Evolutionary conservation across 1,140 invertebrate species (phyloP).

Genomic region (Ectropis grisescens): DNA sequence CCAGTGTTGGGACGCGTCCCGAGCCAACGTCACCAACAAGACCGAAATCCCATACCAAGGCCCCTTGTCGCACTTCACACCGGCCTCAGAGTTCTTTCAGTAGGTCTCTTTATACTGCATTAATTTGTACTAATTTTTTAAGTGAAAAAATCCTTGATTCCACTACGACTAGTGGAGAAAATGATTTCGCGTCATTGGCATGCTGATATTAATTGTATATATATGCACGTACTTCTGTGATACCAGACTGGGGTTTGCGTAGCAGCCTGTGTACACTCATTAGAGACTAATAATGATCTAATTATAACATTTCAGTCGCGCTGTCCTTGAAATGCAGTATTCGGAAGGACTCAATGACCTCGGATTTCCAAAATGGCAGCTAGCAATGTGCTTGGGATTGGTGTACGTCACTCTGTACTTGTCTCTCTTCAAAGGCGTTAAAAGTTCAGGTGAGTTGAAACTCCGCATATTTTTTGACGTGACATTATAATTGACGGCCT

Average conservation of each 20-base stretch:
- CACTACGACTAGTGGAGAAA: too few relatives aligned
- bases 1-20: constrained; percentile 73
- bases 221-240: too few relatives aligned
- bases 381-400: constrained; percentile 76
- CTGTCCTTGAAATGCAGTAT: constrained; percentile 82
- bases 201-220: too few relatives aligned
- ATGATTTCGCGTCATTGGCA: too few relatives aligned
- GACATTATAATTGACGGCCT: too few relatives aligned
- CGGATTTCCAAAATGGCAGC: constrained; percentile 81
- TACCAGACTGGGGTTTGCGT: too few relatives aligned
- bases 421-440: constrained; percentile 88
- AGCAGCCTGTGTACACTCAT: too few relatives aligned
- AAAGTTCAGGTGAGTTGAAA: constrained; percentile 89
- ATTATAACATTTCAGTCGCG: constrained; percentile 73
- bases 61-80: constrained; percentile 70
- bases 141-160: too few relatives aligned
- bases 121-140: too few relatives aligned
- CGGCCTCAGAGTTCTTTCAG: constrained; percentile 75
- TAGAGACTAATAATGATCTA: too few relatives aligned
- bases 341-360: constrained; percentile 79
- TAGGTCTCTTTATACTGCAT: constrained; percentile 22
- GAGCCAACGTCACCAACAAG: constrained; percentile 35
- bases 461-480: too few relatives aligned
- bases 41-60: constrained; percentile 38
- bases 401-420: constrained; percentile 85